Percentiles rank a stretch among this genome's conserved stretches.
Evolutionary conservation across 2,797 vertebrate species (phyloP).

Genomic region (Petrocephalus schoutedeni): DNA sequence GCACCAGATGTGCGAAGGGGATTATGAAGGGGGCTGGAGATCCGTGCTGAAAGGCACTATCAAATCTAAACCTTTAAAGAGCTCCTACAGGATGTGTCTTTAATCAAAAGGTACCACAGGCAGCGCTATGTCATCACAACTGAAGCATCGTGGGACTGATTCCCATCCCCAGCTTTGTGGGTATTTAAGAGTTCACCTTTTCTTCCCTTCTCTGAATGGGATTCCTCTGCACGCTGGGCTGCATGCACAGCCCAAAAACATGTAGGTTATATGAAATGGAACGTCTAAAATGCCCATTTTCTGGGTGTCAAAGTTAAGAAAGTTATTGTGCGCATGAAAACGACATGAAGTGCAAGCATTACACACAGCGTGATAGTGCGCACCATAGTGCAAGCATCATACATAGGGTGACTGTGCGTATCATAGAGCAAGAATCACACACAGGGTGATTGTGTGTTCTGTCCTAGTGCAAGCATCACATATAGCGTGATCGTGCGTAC

Average conservation of each 20-base stretch:
- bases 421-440: not conserved
- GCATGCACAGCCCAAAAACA: not conserved
- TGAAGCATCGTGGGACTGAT: not conserved
- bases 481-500: not conserved
- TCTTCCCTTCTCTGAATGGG: not conserved
- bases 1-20: not conserved
- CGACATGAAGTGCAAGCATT: not conserved
- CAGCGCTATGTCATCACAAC: not conserved
- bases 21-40: not conserved
- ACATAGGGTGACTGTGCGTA: not conserved
- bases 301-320: not conserved
- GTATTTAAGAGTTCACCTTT: not conserved
- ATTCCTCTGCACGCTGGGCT: not conserved
- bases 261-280: not conserved
- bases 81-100: not conserved
- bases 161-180: not conserved
- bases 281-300: not conserved
- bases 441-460: not conserved
- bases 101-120: not conserved
- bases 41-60: not conserved
- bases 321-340: not conserved
- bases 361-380: not conserved
- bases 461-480: not conserved
- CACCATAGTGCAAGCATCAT: not conserved
- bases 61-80: not conserved